phyloP scores from a whole-genome alignment of 2,888 invertebrate genomes.

The Melanotus villosus region DNA sequence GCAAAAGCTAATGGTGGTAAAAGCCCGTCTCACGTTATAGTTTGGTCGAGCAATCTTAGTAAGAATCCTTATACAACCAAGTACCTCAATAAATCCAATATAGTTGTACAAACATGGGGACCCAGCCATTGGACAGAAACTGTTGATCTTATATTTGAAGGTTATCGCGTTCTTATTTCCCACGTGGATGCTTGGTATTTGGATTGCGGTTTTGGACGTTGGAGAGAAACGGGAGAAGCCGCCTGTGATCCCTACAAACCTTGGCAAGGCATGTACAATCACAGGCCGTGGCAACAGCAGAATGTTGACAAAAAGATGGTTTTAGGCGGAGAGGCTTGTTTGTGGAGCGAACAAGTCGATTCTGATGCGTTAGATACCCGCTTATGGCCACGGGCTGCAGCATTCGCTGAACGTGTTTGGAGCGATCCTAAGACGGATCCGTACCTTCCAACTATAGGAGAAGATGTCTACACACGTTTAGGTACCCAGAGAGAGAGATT shows the following conservation, averaged over 20 bases:
- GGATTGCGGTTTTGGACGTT: slow-evolving; percentile 89
- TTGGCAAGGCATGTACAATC: slow-evolving; percentile 90
- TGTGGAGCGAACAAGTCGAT: slow-evolving; percentile 89
- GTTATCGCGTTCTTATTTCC: slow-evolving; percentile 84
- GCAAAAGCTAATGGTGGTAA: slow-evolving; percentile 75
- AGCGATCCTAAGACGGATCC: slow-evolving; percentile 70
- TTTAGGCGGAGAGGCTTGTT: slow-evolving; percentile 85
- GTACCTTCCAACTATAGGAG: slow-evolving; percentile 68
- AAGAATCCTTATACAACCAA: slow-evolving; percentile 77
- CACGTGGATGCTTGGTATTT: slow-evolving; percentile 93
- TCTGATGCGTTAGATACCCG: slow-evolving; percentile 82
- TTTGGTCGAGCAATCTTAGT: slow-evolving; percentile 86
- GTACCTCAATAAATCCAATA: slow-evolving; percentile 68
- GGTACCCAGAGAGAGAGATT: slow-evolving; percentile 78
- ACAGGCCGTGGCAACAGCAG: slow-evolving; percentile 80
- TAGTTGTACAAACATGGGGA: slow-evolving; percentile 86
- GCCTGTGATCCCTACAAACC: slow-evolving; percentile 90
- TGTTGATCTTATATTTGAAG: slow-evolving; percentile 81
- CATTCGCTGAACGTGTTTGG: slow-evolving; percentile 87
- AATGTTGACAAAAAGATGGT: slow-evolving; percentile 67
- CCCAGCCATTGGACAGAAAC: slow-evolving; percentile 87
- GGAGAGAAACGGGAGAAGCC: slow-evolving; percentile 87
- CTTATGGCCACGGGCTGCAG: slow-evolving; percentile 87
- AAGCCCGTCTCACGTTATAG: slow-evolving; percentile 72
- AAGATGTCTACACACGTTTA: slow-evolving; percentile 78